A percentile compares a stretch with the other conserved stretches of the same genome.
phyloP scores from a whole-genome alignment of 2,888 invertebrate genomes.

The Melolontha melolontha region DNA sequence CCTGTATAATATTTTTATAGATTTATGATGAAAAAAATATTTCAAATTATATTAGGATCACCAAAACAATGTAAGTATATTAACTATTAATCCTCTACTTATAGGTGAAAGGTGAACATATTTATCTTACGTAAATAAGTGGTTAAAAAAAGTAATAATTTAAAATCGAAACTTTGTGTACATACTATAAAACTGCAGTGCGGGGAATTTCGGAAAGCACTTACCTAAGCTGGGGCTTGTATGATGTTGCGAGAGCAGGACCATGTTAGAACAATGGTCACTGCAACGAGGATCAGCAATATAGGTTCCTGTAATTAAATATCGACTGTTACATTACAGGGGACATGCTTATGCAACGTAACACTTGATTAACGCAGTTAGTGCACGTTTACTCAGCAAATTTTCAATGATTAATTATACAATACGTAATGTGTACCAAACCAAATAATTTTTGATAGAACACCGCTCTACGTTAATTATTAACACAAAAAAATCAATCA shows the following conservation, averaged over 20 bases:
- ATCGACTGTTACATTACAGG: conserved; percentile 34
- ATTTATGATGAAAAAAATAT: too few relatives aligned
- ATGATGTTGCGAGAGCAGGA: conserved; percentile 42
- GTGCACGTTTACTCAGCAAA: conserved; percentile 8
- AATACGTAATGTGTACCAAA: too few relatives aligned
- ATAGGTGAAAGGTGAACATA: too few relatives aligned
- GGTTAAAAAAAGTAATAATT: conserved; percentile 1
- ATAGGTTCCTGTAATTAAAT: conserved; percentile 42
- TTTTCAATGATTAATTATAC: too few relatives aligned
- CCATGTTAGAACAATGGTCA: conserved; percentile 43
- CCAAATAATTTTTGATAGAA: too few relatives aligned
- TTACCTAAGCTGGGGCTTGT: conserved; percentile 43
- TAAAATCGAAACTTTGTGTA: conserved; percentile 6
- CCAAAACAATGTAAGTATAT: too few relatives aligned
- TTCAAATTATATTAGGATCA: too few relatives aligned
- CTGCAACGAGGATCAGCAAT: conserved; percentile 42
- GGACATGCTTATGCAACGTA: conserved; percentile 33
- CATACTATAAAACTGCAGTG: conserved; percentile 24
- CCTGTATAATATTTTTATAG: too few relatives aligned
- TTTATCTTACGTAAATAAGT: not conserved
- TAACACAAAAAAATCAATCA: too few relatives aligned
- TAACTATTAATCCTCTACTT: too few relatives aligned
- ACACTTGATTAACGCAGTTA: conserved; percentile 19
- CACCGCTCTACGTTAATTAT: too few relatives aligned
- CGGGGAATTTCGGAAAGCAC: conserved; percentile 26